These are phyloP conservation scores for Spatula clypeata DNA, from an alignment of 2,797 vertebrate species.

Conservation along the genomic window DNA sequence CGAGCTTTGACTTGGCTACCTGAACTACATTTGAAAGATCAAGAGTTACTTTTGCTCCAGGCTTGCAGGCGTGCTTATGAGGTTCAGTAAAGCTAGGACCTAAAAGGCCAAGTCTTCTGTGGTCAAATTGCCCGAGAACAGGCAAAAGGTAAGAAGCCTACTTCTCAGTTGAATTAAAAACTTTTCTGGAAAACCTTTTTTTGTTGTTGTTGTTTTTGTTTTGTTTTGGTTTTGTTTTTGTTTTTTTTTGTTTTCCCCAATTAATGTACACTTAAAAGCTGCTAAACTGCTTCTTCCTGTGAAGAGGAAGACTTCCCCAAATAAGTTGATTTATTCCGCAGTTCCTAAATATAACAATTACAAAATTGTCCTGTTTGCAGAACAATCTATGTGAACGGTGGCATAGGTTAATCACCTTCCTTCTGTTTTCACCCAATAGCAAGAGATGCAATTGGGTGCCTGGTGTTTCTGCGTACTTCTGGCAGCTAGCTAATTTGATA, in stretches of 20 bases:
- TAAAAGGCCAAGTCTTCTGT: not conserved
- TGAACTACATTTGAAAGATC: not conserved
- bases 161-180: not conserved
- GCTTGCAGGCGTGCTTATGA: not conserved
- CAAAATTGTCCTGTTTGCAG: not conserved
- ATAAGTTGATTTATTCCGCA: not conserved
- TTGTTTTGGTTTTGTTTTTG: too few species aligned
- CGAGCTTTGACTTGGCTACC: not conserved
- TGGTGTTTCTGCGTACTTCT: not conserved
- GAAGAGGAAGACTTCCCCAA: not conserved
- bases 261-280: not conserved
- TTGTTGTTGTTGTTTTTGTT: too few species aligned
- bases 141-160: not conserved
- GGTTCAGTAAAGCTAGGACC: not conserved
- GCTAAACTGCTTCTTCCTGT: not conserved
- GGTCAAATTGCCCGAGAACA: not conserved
- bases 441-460: not conserved
- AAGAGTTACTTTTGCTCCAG: not conserved
- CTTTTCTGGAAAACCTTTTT: not conserved
- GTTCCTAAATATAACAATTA: not conserved
- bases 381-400: not conserved
- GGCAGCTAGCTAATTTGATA: not conserved
- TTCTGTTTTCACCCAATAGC: not conserved
- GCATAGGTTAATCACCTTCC: not conserved
- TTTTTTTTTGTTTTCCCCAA: rapidly evolving